phyloP scores from a whole-genome alignment of 2,888 invertebrate genomes.

The Rugalucina vietnamica region DNA sequence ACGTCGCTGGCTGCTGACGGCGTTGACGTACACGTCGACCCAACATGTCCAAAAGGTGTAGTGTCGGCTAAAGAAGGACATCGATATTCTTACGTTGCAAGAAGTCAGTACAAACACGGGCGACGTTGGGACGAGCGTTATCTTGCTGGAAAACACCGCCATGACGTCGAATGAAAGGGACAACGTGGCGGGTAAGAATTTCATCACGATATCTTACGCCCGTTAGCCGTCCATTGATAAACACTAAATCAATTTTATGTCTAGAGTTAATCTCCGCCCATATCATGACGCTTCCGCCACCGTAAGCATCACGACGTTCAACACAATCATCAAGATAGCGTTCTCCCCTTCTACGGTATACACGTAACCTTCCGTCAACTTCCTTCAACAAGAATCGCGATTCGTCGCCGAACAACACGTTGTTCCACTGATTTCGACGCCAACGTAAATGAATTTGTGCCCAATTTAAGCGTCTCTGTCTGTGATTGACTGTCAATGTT shows the following conservation, averaged over 20 bases:
- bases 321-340: conserved; percentile 5
- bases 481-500: conserved; percentile 3
- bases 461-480: conserved; percentile 6
- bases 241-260: conserved; percentile 18
- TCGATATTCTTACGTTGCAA: not conserved
- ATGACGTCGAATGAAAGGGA: conserved; percentile 28
- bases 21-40: conserved; percentile 13
- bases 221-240: conserved; percentile 22
- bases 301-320: conserved; percentile 15
- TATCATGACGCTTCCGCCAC: conserved; percentile 43
- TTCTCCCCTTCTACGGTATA: not conserved
- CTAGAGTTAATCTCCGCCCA: conserved; percentile 23
- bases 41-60: conserved; percentile 4
- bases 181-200: conserved; percentile 34
- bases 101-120: conserved; percentile 27
- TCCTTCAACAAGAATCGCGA: conserved; percentile 24
- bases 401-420: conserved; percentile 37
- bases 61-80: not conserved
- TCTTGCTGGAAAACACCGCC: conserved; percentile 27
- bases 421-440: conserved; percentile 2
- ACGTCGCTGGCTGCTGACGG: conserved; percentile 24
- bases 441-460: conserved; percentile 15
- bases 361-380: not conserved
- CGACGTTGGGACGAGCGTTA: conserved; percentile 2
- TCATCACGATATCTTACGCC: conserved; percentile 33